Base-by-base conservation (phyloP, 2,888 invertebrate species). In the Eupithecia pulchellata region DNA sequence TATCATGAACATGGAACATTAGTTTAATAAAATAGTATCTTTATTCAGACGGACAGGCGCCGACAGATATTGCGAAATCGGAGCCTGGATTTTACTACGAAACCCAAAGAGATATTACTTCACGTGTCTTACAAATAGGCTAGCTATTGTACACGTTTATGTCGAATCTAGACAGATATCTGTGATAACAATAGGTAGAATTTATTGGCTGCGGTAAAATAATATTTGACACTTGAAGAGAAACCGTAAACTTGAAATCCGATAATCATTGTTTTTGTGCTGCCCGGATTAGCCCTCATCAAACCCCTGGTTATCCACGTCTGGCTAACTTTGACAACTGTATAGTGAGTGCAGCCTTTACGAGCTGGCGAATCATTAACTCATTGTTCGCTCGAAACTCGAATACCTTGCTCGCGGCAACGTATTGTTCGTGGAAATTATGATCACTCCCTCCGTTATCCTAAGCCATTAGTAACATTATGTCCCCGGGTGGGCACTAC, bases 391-490 rank as follows among this genome's bases (percentile, higher is more conserved):
- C 80, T 72, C 75, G 85, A 83, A 86, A 82, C 86, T 88, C 85
- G 82, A 89, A 86, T 86, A 86, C 87, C 86, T 86, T 86, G 85
- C 89, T 88, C 87, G 84, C 82, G 84, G 80, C 77, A 76, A 79
- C 79, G 88, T 89, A 88, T 92, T 93, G 92, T 91, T 89, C 86
- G 72, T 78, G 79, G 82, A 87, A 91, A 89, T 92, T 91, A 91
- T 90, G 91, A 89, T 89, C 87, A 87, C 86, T 87, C 88, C 86
- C 84, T 83, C 81, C 81, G 87, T 89, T 91, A 90, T 90, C 86
- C 88, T 81, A 77, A 74, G 82, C 86, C 89, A 89, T 92, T 91
- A 89, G 87, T 85, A 86, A 88, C 87, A 88, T 91, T 89, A 89
- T 86, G 87, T 90, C 85, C 81, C 80, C 80, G 82, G n/a, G n/a